These are phyloP conservation scores for Epizoanthus stellaris DNA, from an alignment of 92 coral and sea anemone genomes.

Conservation along the genomic window DNA sequence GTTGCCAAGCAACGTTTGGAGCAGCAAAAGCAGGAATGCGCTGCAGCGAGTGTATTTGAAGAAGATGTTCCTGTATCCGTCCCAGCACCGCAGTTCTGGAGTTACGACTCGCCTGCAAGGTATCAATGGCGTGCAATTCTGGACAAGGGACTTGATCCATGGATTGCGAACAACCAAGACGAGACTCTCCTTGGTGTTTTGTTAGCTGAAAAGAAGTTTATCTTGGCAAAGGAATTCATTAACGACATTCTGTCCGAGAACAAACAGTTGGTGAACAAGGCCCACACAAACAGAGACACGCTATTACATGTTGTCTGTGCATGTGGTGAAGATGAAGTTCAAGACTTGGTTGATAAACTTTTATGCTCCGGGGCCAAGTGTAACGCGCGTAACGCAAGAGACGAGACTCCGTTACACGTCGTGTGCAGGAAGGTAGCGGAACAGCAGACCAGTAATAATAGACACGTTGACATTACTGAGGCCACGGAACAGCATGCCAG, in stretches of 20 bases:
- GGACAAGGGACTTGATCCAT: constrained; percentile 12
- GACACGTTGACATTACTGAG: background rate
- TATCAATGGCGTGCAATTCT: constrained; percentile 5
- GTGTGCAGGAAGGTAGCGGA: constrained; percentile 12
- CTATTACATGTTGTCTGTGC: constrained; percentile 8
- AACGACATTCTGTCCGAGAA: background rate
- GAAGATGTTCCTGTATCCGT: background rate
- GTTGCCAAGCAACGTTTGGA: background rate
- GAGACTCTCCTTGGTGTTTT: constrained; percentile 2
- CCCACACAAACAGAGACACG: constrained; percentile 14
- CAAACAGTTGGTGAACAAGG: constrained; percentile 17
- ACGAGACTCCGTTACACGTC: constrained; percentile 41
- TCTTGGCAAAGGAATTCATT: constrained; percentile 10
- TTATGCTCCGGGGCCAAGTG: constrained; percentile 33
- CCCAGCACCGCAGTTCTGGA: background rate
- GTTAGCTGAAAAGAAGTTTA: background rate
- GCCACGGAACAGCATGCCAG: background rate
- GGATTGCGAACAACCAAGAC: constrained; percentile 7
- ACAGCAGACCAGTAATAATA: background rate
- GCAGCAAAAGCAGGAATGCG: background rate
- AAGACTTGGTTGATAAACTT: constrained; percentile 24
- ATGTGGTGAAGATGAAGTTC: constrained; percentile 23
- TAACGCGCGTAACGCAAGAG: constrained; percentile 28
- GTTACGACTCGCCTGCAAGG: background rate
- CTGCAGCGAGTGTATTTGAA: background rate